These are phyloP conservation scores for Galbula dea DNA, from an alignment of 2,113 vertebrate species.

Conservation along the genomic window DNA sequence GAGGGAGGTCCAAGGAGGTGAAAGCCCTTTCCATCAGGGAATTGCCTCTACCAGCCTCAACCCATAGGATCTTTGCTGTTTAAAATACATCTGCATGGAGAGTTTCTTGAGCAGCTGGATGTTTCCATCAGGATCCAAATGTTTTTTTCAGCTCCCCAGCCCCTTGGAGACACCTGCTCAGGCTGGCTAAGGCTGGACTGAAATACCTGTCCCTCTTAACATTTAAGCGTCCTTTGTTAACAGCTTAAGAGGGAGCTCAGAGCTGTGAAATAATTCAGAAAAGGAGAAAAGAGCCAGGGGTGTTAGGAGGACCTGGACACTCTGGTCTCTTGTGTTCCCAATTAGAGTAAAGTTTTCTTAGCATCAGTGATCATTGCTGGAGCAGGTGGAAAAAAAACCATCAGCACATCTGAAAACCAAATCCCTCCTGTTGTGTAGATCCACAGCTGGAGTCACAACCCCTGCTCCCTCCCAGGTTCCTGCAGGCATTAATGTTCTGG, in stretches of 20 bases:
- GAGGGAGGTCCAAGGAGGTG: not conserved
- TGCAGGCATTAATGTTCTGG: not conserved
- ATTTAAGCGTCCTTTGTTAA: not conserved
- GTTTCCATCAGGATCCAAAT: not conserved
- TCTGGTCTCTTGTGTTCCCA: not conserved
- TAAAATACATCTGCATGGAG: not conserved
- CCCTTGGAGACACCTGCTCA: not conserved
- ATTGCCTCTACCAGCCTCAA: not conserved
- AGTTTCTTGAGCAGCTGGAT: not conserved
- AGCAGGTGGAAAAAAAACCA: not conserved
- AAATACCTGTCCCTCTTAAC: not conserved
- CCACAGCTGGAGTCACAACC: too few relatives aligned
- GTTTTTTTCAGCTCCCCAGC: not conserved
- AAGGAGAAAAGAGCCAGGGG: not conserved
- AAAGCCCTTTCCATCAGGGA: not conserved
- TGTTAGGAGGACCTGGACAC: not conserved
- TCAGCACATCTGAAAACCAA: not conserved
- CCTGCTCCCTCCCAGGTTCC: fast-evolving
- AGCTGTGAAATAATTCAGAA: not conserved
- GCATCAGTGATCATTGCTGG: not conserved
- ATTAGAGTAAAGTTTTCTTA: not conserved
- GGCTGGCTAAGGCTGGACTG: not conserved
- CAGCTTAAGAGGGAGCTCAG: not conserved
- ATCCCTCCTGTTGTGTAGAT: not conserved
- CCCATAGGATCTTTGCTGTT: not conserved